A percentile compares a stretch with the other conserved stretches of the same genome.
Conservation (phyloP, 2,888 invertebrate genomes). For the Ectobius pallidus region DNA sequence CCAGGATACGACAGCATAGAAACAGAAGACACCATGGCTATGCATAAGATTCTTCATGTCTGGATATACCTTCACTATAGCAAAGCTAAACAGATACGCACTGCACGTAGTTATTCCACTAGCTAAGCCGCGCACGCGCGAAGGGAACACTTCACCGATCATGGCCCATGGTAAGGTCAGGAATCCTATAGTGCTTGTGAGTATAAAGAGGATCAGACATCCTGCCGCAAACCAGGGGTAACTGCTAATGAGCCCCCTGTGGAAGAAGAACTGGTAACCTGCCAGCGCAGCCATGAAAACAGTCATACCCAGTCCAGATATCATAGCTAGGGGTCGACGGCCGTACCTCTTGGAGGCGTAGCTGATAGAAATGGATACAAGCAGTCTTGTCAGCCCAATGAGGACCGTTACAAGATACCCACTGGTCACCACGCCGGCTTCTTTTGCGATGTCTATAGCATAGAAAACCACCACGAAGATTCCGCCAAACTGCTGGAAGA, state of each 20-base stretch:
- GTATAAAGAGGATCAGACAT: slow-evolving; percentile 58
- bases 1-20: slow-evolving; percentile 57
- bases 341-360: slow-evolving; percentile 61
- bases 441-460: slow-evolving; percentile 59
- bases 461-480: slow-evolving; percentile 63
- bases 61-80: slow-evolving; percentile 60
- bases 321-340: slow-evolving; percentile 61
- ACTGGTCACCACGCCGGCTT: slow-evolving; percentile 57
- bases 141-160: slow-evolving; percentile 62
- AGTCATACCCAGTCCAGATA: slow-evolving; percentile 63
- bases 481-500: slow-evolving; percentile 65
- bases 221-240: slow-evolving; percentile 54
- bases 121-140: slow-evolving; percentile 58
- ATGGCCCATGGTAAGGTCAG: slow-evolving; percentile 64
- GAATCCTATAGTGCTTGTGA: slow-evolving; percentile 61
- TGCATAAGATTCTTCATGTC: slow-evolving; percentile 55
- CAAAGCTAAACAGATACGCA: slow-evolving; percentile 61
- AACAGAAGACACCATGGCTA: slow-evolving; percentile 58
- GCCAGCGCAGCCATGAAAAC: slow-evolving; percentile 60
- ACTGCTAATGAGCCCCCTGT: slow-evolving; percentile 40
- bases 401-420: slow-evolving; percentile 59
- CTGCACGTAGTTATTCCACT: slow-evolving; percentile 58
- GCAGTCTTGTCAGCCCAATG: slow-evolving; percentile 58
- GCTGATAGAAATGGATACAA: slow-evolving; percentile 56
- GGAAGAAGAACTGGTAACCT: slow-evolving; percentile 51